phyloP scores from a whole-genome alignment of 2,888 invertebrate species.

The Aporophyla nigra region DNA sequence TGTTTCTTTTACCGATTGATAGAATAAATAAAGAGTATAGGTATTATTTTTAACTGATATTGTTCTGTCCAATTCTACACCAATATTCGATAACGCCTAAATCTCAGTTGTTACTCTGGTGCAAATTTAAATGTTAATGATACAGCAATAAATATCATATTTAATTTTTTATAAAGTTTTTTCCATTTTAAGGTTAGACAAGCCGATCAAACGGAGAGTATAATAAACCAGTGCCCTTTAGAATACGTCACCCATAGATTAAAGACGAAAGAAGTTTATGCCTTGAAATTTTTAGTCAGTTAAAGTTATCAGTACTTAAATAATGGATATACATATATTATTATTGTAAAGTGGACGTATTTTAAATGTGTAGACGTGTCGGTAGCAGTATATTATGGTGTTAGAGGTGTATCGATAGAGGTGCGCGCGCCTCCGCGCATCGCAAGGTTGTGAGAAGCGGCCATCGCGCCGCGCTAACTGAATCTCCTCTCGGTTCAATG shows the following conservation, averaged over 20 bases:
- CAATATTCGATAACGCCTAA: slow-evolving; percentile 82
- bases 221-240: slow-evolving; percentile 90
- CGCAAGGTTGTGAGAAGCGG: slow-evolving; percentile 86
- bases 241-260: slow-evolving; percentile 89
- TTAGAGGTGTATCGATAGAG: slow-evolving; percentile 57
- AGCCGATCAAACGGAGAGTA: slow-evolving; percentile 86
- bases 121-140: slow-evolving; percentile 84
- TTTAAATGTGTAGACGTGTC: slow-evolving; percentile 81
- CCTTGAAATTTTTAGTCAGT: slow-evolving; percentile 90
- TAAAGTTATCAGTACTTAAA: slow-evolving; percentile 89
- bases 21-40: slow-evolving; percentile 77
- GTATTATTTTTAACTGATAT: slow-evolving; percentile 84
- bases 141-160: slow-evolving; percentile 86
- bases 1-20: slow-evolving; percentile 85
- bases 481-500: slow-evolving; percentile 90
- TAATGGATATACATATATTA: slow-evolving; percentile 83
- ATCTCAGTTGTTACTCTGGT: slow-evolving; percentile 83
- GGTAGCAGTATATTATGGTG: slow-evolving; percentile 78
- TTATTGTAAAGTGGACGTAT: slow-evolving; percentile 80
- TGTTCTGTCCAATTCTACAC: slow-evolving; percentile 86
- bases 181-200: slow-evolving; percentile 85
- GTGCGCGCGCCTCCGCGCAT: slow-evolving; percentile 61
- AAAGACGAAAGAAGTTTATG: slow-evolving; percentile 88
- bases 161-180: slow-evolving; percentile 87
- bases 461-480: slow-evolving; percentile 78